These are phyloP conservation scores for Borostomias antarcticus DNA, from an alignment of 2,797 vertebrate genomes.

Conservation along the genomic window DNA sequence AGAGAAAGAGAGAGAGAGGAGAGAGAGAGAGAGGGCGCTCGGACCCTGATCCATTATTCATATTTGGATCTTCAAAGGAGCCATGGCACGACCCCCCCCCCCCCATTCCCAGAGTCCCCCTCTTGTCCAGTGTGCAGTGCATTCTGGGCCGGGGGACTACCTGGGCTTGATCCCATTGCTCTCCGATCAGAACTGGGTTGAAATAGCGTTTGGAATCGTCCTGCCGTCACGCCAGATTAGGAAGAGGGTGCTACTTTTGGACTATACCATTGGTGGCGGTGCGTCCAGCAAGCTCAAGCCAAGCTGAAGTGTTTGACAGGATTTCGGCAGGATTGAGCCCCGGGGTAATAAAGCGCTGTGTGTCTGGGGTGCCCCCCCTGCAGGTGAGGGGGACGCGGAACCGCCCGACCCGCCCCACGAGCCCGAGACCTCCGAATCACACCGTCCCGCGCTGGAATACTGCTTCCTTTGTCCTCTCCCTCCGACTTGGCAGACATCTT, in stretches of 20 bases:
- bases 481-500: constrained; percentile 13
- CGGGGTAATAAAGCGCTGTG: neutral
- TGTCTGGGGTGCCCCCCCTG: neutral
- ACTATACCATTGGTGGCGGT: neutral
- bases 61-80: constrained; percentile 38
- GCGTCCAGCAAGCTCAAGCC: neutral
- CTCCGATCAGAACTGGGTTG: neutral
- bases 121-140: neutral
- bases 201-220: neutral
- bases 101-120: neutral
- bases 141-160: neutral
- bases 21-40: neutral
- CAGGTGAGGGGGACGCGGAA: neutral
- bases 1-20: neutral
- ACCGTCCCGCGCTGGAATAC: constrained; percentile 5
- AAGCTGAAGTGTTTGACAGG: neutral
- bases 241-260: neutral
- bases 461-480: constrained; percentile 20
- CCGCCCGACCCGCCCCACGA: neutral
- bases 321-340: too few species aligned
- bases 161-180: neutral
- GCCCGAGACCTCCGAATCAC: neutral
- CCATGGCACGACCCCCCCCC: neutral
- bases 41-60: constrained; percentile 48
- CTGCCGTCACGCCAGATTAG: too few species aligned